phyloP scores from a whole-genome alignment of 2,113 vertebrate genomes.

The Cyprinus carpio region DNA sequence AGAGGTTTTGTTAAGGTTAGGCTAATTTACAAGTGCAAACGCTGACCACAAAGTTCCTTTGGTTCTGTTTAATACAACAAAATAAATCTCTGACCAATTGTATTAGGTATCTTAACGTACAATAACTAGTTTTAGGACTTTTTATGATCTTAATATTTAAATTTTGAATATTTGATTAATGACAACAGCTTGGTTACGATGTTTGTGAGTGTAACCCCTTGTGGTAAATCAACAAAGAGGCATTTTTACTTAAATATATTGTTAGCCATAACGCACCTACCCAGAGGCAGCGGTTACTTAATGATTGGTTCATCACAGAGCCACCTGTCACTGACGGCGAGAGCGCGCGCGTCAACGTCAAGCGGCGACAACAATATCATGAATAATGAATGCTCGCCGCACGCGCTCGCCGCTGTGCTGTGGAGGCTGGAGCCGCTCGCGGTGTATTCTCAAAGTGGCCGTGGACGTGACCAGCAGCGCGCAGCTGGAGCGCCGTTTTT shows the following conservation, averaged over 20 bases:
- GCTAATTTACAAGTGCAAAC: neutral
- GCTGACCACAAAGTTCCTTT: neutral
- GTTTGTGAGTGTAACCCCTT: neutral
- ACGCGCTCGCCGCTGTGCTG: slow-evolving; percentile 37
- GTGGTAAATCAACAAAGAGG: neutral
- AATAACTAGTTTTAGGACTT: neutral
- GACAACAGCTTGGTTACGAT: neutral
- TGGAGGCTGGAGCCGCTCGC: slow-evolving; percentile 34
- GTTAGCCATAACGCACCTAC: slow-evolving; percentile 3
- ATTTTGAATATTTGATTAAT: neutral
- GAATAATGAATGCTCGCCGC: slow-evolving; percentile 67
- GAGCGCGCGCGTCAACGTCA: slow-evolving; percentile 49
- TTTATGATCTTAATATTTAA: neutral
- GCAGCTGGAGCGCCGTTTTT: slow-evolving; percentile 53
- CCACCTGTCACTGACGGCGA: slow-evolving; percentile 46
- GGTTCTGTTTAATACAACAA: neutral
- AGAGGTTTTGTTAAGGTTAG: neutral
- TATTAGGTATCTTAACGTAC: neutral
- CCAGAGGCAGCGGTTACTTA: neutral
- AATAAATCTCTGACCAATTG: neutral
- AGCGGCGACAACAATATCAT: slow-evolving; percentile 59
- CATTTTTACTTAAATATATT: neutral
- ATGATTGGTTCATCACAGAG: slow-evolving; percentile 49
- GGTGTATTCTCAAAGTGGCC: slow-evolving; percentile 52
- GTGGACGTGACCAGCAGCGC: slow-evolving; percentile 66